These are phyloP conservation scores for Sinodicranocentrus sp. DNA, from an alignment of 2,888 invertebrate genomes.

Conservation along the genomic window DNA sequence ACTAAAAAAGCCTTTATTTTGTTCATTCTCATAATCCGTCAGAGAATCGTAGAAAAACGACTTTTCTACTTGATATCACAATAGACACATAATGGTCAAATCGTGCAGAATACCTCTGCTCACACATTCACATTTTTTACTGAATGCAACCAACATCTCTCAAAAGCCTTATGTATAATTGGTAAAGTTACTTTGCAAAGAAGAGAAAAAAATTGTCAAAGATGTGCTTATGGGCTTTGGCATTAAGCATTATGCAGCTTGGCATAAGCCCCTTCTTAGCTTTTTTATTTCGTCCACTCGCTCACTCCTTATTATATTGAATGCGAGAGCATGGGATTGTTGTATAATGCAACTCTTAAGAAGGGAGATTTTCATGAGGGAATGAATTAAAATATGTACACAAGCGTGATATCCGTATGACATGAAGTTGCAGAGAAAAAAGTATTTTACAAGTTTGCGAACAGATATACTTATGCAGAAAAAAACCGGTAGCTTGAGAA, in stretches of 20 bases:
- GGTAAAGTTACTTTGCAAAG: neutral
- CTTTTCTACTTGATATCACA: neutral
- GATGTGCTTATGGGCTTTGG: constrained; percentile 19
- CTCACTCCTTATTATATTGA: too few species aligned
- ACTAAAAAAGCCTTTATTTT: neutral
- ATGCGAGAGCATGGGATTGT: too few species aligned
- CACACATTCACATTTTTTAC: neutral
- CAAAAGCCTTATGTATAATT: neutral
- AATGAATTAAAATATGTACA: neutral
- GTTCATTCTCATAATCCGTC: constrained; percentile 10
- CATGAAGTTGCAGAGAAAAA: too few species aligned
- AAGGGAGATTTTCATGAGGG: too few species aligned
- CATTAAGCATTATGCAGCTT: neutral
- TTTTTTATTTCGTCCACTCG: neutral
- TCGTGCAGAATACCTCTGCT: neutral
- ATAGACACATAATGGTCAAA: constrained; percentile 5
- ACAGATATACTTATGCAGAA: neutral
- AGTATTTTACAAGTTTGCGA: neutral
- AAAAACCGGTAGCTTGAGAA: neutral
- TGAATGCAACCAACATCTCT: neutral
- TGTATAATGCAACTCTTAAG: too few species aligned
- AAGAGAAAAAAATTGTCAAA: neutral
- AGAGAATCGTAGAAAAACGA: constrained; percentile 6
- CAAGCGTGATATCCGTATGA: neutral
- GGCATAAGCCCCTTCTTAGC: constrained; percentile 9